These are phyloP conservation scores for Hypolimnas misippus DNA, from an alignment of 2,888 invertebrate species.

Conservation along the genomic window DNA sequence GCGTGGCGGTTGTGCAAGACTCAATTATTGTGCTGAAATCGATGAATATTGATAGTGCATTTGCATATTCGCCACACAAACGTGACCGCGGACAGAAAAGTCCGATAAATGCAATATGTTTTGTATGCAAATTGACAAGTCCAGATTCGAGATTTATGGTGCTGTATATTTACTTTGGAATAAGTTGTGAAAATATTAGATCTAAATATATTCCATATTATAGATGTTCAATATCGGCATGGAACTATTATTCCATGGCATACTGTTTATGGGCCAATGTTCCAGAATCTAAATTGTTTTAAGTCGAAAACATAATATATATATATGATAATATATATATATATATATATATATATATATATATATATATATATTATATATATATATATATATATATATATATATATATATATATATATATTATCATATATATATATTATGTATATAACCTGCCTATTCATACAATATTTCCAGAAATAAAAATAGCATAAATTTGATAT, in stretches of 20 bases:
- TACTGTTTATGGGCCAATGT: no score
- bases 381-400: no score
- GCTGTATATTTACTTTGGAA: conserved; percentile 13
- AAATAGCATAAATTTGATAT: no score
- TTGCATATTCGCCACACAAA: conserved; percentile 36
- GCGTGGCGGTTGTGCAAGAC: conserved; percentile 34
- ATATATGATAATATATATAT: no score
- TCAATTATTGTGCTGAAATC: conserved; percentile 37
- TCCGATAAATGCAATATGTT: conserved; percentile 18
- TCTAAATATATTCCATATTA: not conserved
- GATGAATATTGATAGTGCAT: conserved; percentile 42
- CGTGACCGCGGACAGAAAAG: conserved; percentile 33
- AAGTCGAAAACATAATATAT: no score
- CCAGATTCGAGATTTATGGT: conserved; percentile 24
- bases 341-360: no score
- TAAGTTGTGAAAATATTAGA: not conserved
- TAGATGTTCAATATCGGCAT: not conserved
- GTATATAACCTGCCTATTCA: no score
- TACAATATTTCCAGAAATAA: no score
- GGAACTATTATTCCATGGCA: not conserved
- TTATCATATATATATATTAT: no score
- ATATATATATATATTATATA: no score
- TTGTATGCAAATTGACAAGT: conserved; percentile 29
- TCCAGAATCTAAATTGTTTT: no score
- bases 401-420: no score